Conservation (phyloP, 37 sponge, comb jelly and placozoan species). For the Hormiphora californensis region DNA sequence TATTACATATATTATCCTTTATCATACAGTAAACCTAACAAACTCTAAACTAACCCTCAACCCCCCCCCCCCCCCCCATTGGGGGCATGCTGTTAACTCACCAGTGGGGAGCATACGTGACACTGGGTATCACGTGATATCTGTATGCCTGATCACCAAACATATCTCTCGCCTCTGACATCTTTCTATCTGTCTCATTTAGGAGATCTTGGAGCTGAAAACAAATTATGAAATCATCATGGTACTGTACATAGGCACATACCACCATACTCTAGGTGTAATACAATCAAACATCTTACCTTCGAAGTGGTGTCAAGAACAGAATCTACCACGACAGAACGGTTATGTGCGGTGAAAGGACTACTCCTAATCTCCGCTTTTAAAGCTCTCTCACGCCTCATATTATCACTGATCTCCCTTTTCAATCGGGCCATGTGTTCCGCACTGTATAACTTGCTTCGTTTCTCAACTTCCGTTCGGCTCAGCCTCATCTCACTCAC, state of each 20-base stretch:
- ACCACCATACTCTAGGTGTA: not conserved
- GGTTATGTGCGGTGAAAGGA: constrained; percentile 30
- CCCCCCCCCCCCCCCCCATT: too few relatives aligned
- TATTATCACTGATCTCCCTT: not conserved
- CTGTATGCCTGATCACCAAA: constrained; percentile 25
- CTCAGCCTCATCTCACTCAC: constrained; percentile 7
- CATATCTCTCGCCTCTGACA: constrained; percentile 43
- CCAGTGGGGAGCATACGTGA: constrained; percentile 26
- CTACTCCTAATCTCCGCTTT: not conserved
- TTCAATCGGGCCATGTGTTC: constrained; percentile 25
- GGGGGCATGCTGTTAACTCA: too few relatives aligned
- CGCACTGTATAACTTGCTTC: constrained; percentile 22
- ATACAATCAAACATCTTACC: not conserved
- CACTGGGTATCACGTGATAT: constrained; percentile 22
- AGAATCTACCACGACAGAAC: not conserved
- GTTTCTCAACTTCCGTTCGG: not conserved
- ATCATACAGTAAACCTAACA: too few relatives aligned
- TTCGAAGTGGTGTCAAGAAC: not conserved
- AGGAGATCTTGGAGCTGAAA: constrained; percentile 24
- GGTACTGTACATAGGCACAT: not conserved
- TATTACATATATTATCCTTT: too few relatives aligned
- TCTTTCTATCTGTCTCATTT: constrained; percentile 37
- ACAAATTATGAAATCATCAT: too few relatives aligned
- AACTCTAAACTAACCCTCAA: too few relatives aligned
- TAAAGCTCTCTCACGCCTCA: not conserved